Evolutionary conservation across 2,888 invertebrate genomes (phyloP).

Genomic region (Nomada flava): DNA sequence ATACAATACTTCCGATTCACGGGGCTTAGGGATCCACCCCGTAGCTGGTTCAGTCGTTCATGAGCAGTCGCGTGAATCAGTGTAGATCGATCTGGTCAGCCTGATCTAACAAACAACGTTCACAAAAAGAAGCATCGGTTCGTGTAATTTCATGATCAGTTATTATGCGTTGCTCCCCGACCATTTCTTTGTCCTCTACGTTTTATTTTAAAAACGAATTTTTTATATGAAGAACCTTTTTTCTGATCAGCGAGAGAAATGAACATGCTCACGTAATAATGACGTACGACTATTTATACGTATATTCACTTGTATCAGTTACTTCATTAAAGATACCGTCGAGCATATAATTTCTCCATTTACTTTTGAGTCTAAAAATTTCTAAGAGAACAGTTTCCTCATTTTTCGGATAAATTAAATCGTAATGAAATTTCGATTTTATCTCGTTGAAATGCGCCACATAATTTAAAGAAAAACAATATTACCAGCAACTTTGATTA

Average conservation of each 20-base stretch:
- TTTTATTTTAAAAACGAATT: neutral
- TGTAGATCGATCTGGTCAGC: slow-evolving; percentile 30
- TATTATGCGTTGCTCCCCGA: neutral
- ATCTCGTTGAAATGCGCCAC: neutral
- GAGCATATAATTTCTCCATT: neutral
- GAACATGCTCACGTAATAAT: no score
- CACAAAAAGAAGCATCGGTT: slow-evolving; percentile 23
- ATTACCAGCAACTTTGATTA: no score
- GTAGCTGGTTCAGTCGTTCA: slow-evolving; percentile 62
- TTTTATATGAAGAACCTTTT: no score
- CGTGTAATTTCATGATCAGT: slow-evolving; percentile 41
- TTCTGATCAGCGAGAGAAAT: no score
- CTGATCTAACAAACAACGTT: slow-evolving; percentile 18
- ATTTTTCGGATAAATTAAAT: no score
- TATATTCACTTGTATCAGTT: no score
- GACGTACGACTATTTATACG: no score
- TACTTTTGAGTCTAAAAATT: no score
- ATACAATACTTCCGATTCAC: slow-evolving; percentile 79
- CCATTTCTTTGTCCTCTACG: neutral
- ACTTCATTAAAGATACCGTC: neutral
- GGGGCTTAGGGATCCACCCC: slow-evolving; percentile 74
- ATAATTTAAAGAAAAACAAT: neutral
- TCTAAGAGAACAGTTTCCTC: no score
- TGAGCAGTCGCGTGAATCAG: slow-evolving; percentile 69
- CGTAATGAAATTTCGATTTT: neutral